Evolutionary conservation across 2,888 invertebrate genomes (phyloP).

Genomic region (Athrips mouffetella): DNA sequence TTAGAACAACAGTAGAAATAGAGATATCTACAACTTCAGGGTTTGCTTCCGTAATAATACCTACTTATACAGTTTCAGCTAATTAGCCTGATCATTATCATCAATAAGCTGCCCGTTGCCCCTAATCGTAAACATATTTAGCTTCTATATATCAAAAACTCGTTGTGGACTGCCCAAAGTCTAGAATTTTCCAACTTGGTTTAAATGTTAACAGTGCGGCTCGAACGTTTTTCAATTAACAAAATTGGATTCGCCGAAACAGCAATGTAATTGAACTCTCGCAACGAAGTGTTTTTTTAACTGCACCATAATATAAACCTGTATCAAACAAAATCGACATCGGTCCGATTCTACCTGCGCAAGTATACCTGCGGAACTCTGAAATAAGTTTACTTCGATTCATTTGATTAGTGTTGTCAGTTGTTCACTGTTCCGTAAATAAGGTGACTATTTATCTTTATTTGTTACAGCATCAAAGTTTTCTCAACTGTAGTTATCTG

Average conservation of each 20-base stretch:
- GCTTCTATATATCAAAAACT: too few species aligned
- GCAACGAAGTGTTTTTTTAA: conserved; percentile 19
- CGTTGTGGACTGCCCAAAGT: too few species aligned
- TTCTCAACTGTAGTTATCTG: conserved; percentile 37
- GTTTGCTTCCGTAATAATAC: too few species aligned
- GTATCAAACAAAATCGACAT: background rate
- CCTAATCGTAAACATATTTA: too few species aligned
- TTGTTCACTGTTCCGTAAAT: conserved; percentile 48
- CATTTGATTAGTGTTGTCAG: conserved; percentile 34
- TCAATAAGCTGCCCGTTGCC: too few species aligned
- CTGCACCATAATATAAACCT: background rate
- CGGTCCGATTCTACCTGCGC: background rate
- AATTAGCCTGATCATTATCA: too few species aligned
- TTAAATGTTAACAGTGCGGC: conserved; percentile 33
- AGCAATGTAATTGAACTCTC: conserved; percentile 27
- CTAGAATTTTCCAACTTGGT: background rate
- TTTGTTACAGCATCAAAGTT: conserved; percentile 43
- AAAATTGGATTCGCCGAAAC: conserved; percentile 42
- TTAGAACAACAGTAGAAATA: too few species aligned
- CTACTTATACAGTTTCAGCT: too few species aligned
- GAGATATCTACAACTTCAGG: too few species aligned
- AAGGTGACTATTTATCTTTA: conserved; percentile 34
- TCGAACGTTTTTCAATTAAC: conserved; percentile 49
- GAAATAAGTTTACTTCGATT: conserved; percentile 27
- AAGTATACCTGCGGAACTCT: background rate